These are phyloP conservation scores for Peromyscus melanophrys DNA, from an alignment of 2,797 vertebrate species.

Conservation along the genomic window DNA sequence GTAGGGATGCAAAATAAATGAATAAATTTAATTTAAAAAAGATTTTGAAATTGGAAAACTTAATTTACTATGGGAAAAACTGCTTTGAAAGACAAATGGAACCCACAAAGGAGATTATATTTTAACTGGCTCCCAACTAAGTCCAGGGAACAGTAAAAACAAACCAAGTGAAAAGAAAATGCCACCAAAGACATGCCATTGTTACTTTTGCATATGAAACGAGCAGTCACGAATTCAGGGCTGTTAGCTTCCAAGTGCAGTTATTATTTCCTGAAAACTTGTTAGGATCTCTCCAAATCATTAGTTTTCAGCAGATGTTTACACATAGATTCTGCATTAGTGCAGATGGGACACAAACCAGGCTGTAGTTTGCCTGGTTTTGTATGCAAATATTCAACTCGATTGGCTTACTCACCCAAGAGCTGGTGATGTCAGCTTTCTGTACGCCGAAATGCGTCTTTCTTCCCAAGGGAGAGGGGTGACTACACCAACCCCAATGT, in stretches of 20 bases:
- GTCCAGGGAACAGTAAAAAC: not conserved
- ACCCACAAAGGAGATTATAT: not conserved
- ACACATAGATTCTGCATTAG: not conserved
- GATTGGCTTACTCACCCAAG: not conserved
- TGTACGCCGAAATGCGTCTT: not conserved
- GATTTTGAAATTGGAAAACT: constrained; percentile 31
- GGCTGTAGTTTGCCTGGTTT: not conserved
- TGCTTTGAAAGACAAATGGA: not conserved
- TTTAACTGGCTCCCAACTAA: not conserved
- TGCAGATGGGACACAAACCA: not conserved
- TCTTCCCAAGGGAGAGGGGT: not conserved
- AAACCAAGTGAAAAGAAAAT: not conserved
- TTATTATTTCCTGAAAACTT: constrained; percentile 36
- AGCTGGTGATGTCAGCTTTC: not conserved
- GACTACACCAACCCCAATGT: not conserved
- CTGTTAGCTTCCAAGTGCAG: not conserved
- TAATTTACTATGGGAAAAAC: not conserved
- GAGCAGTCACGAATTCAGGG: not conserved
- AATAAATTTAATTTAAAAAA: not conserved
- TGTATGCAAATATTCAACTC: not conserved
- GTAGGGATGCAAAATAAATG: not conserved
- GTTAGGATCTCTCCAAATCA: not conserved
- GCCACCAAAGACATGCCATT: not conserved
- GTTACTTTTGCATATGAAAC: not conserved
- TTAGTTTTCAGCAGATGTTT: constrained; percentile 40